Conservation (phyloP, 2,888 invertebrate species). For the Lamellibrachia columna region DNA sequence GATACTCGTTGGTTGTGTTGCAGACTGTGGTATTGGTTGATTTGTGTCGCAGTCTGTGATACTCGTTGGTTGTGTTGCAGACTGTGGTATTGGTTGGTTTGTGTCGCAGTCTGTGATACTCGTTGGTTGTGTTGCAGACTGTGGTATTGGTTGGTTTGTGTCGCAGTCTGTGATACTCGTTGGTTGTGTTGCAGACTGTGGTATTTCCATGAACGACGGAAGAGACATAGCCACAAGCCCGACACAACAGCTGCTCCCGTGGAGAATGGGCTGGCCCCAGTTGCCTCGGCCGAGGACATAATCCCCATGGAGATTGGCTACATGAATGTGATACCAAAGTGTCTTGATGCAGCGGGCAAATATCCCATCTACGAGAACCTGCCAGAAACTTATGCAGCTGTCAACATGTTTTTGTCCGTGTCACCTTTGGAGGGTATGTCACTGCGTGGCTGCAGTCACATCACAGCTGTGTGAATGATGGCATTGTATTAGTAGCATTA, state of each 20-base stretch:
- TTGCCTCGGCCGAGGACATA: constrained; percentile 28
- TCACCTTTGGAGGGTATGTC: constrained; percentile 42
- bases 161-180: constrained; percentile 39
- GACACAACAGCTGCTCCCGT: background rate
- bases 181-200: constrained; percentile 36
- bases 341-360: constrained; percentile 42
- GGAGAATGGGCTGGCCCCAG: background rate
- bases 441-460: too few relatives aligned
- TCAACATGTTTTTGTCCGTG: constrained; percentile 42
- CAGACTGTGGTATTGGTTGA: background rate
- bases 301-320: constrained; percentile 44
- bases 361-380: constrained; percentile 45
- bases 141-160: background rate
- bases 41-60: too few relatives aligned
- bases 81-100: constrained; percentile 36
- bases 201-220: constrained; percentile 37
- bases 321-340: constrained; percentile 47
- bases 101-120: background rate
- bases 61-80: constrained; percentile 31
- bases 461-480: too few relatives aligned
- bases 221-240: background rate
- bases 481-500: too few relatives aligned
- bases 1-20: background rate
- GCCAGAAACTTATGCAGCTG: constrained; percentile 46
- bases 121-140: background rate